Conservation (phyloP, 2,113 vertebrate species). For the Monarcha castaneiventris region DNA sequence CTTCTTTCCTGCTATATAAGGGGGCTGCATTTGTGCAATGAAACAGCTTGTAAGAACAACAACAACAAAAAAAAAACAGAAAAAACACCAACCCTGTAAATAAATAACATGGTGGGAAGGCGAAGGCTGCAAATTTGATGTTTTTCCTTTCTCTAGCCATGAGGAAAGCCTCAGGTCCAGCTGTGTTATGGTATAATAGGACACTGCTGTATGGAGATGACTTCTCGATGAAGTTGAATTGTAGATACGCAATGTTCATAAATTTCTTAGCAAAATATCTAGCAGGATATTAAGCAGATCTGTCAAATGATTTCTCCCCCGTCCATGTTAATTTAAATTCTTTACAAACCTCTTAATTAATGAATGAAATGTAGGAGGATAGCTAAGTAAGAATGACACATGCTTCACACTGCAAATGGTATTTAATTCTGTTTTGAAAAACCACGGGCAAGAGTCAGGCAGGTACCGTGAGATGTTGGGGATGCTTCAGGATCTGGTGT, state of each 20-base stretch:
- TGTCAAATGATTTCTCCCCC: conserved; percentile 51
- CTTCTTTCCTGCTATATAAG: background rate
- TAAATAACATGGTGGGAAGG: conserved; percentile 10
- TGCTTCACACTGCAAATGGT: background rate
- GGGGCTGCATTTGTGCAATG: background rate
- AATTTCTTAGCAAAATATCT: conserved; percentile 61
- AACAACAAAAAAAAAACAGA: background rate
- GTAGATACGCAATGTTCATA: conserved; percentile 40
- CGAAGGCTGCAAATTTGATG: background rate
- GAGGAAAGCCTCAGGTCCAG: background rate
- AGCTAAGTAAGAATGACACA: conserved; percentile 48
- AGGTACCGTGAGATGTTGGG: background rate
- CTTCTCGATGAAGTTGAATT: conserved; percentile 22
- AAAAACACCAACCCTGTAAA: background rate
- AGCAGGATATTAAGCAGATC: conserved; percentile 36
- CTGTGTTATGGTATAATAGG: background rate
- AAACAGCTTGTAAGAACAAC: background rate
- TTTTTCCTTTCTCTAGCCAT: background rate
- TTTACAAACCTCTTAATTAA: conserved; percentile 68
- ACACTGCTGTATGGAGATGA: background rate
- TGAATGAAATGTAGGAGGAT: conserved; percentile 51
- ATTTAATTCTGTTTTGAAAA: conserved; percentile 47
- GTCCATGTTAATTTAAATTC: conserved; percentile 49
- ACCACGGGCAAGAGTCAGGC: background rate
- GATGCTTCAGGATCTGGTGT: background rate